A percentile compares a stretch with the other conserved stretches of the same genome.
These are phyloP conservation scores for Paracanthobrama guichenoti DNA, from an alignment of 2,113 vertebrate genomes.

Conservation along the genomic window DNA sequence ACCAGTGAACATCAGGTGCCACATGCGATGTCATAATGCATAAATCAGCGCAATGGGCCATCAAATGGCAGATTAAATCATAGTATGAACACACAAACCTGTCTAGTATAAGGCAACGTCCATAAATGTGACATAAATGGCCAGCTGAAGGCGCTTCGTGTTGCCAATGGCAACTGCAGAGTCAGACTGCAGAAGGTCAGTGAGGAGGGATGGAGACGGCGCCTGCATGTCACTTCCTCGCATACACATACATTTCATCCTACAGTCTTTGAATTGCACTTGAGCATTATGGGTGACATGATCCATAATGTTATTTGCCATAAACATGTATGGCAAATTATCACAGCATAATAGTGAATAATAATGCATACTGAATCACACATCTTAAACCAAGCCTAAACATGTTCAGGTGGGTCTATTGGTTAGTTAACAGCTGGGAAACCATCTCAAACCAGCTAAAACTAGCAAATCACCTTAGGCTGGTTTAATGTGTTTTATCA, in stretches of 20 bases:
- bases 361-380: background rate
- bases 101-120: background rate
- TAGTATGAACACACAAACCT: background rate
- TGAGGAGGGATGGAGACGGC: background rate
- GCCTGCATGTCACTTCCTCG: background rate
- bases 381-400: background rate
- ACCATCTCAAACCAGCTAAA: background rate
- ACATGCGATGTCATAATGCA: background rate
- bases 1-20: background rate
- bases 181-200: conserved; percentile 18
- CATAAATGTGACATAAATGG: background rate
- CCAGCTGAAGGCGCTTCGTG: background rate
- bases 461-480: background rate
- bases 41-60: background rate
- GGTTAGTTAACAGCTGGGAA: background rate
- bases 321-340: background rate
- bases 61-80: background rate
- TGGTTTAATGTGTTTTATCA: background rate
- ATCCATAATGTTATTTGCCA: too few species aligned
- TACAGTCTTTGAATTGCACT: background rate
- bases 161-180: conserved; percentile 34
- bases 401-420: background rate
- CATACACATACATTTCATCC: background rate
- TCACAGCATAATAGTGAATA: background rate
- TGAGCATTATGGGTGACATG: background rate